Percentiles rank a stretch among this genome's conserved stretches.
Conservation (phyloP, 2,113 vertebrate genomes). For the Alethe castanea region DNA sequence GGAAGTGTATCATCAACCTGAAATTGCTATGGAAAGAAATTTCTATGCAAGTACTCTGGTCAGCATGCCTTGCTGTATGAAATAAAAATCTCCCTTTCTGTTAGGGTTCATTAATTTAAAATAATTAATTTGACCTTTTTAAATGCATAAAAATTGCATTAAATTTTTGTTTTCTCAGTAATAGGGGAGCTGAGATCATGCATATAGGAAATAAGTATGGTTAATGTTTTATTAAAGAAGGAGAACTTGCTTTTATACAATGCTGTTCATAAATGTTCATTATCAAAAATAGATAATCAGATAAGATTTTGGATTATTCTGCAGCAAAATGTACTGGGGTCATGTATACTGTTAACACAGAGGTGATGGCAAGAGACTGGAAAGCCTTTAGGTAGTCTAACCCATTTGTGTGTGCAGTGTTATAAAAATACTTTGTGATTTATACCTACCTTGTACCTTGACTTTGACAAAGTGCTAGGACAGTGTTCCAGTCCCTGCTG, state of each 20-base stretch:
- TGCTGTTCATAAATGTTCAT: background rate
- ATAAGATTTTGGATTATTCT: conserved; percentile 43
- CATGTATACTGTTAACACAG: background rate
- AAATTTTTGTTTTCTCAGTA: conserved; percentile 59
- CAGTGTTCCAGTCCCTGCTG: background rate
- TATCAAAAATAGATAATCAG: conserved; percentile 22
- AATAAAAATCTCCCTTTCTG: conserved; percentile 38
- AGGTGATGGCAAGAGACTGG: background rate
- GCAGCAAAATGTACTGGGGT: background rate
- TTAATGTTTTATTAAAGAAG: conserved; percentile 14
- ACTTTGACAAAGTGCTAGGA: background rate
- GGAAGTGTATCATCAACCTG: background rate
- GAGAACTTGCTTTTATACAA: conserved; percentile 52
- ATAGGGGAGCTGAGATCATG: conserved; percentile 54
- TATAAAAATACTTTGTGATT: background rate
- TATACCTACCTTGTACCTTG: background rate
- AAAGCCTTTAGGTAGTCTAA: background rate
- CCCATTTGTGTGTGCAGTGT: background rate
- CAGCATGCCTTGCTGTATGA: background rate
- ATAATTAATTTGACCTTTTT: conserved; percentile 50
- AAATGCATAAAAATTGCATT: conserved; percentile 36
- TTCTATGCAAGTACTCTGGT: background rate
- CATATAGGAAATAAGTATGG: background rate
- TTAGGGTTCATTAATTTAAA: conserved; percentile 51
- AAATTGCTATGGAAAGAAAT: background rate